A percentile compares a stretch with the other conserved stretches of the same genome.
Conservation (phyloP, 64 coral and sea anemone genomes). For the Exaiptasia diaphana region DNA sequence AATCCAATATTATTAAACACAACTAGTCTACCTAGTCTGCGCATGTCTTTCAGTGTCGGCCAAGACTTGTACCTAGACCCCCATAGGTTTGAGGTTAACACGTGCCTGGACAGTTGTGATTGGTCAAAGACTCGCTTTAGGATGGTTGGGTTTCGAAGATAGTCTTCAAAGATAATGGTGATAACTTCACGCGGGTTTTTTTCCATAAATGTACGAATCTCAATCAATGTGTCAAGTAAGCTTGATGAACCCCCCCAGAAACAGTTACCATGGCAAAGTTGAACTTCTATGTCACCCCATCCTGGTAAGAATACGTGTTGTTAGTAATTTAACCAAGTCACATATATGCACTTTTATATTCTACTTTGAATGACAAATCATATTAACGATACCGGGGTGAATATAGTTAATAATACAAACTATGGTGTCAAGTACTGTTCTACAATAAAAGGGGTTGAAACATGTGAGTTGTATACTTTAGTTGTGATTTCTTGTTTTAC, state of each 20-base stretch:
- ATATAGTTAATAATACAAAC: no score
- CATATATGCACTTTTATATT: no score
- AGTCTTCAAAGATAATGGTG: slow-evolving; percentile 94
- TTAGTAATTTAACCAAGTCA: no score
- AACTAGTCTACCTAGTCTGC: slow-evolving; percentile 65
- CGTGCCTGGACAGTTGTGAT: slow-evolving; percentile 61
- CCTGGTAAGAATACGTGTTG: slow-evolving; percentile 65
- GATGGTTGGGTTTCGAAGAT: slow-evolving; percentile 75
- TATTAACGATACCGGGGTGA: no score
- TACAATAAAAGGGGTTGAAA: no score
- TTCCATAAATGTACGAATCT: slow-evolving; percentile 70
- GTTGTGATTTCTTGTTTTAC: no score
- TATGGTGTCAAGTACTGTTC: no score
- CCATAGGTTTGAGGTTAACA: slow-evolving; percentile 62
- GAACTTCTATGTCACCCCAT: slow-evolving; percentile 72
- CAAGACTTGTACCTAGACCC: slow-evolving; percentile 43
- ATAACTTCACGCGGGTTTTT: slow-evolving; percentile 62
- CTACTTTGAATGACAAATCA: no score
- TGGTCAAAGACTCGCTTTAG: slow-evolving; percentile 79
- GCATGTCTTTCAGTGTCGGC: slow-evolving; percentile 79
- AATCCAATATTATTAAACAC: slow-evolving; percentile 92
- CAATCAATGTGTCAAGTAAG: slow-evolving; percentile 65
- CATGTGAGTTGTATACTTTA: no score
- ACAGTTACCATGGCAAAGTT: slow-evolving; percentile 80
- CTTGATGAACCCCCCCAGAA: slow-evolving; percentile 81